Conservation (phyloP, 2,797 vertebrate species). For the Streptopelia turtur region DNA sequence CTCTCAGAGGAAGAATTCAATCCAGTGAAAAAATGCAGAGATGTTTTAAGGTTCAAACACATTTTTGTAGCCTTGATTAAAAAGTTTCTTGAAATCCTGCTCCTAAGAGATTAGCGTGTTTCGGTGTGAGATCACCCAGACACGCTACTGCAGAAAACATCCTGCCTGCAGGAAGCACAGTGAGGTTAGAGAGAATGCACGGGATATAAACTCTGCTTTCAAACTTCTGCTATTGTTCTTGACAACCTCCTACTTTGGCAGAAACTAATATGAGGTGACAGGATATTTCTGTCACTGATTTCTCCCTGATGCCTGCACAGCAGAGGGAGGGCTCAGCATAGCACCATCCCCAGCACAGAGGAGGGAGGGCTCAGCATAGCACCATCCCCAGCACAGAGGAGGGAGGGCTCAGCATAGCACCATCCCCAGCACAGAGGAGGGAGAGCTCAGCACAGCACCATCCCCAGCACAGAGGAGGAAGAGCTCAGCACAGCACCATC, state of each 20-base stretch:
- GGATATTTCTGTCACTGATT: background rate
- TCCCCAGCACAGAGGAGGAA: background rate
- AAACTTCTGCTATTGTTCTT: constrained; percentile 6
- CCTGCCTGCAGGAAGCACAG: background rate
- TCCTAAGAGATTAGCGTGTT: background rate
- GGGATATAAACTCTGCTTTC: background rate
- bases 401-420: background rate
- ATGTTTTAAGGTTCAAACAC: background rate
- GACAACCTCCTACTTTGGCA: background rate
- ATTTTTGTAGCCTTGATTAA: background rate
- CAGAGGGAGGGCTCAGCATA: background rate
- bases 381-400: background rate
- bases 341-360: background rate
- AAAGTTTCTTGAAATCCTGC: background rate
- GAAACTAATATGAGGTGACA: background rate
- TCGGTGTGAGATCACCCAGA: background rate
- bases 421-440: background rate
- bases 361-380: background rate
- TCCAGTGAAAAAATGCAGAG: background rate
- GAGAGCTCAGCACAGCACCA: background rate
- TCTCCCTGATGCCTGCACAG: background rate
- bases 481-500: background rate
- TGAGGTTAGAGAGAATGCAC: background rate
- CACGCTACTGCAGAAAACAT: background rate
- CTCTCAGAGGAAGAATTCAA: background rate